A percentile compares a stretch with the other conserved stretches of the same genome.
phyloP scores from a whole-genome alignment of 2,113 vertebrate species.

The Halichoerus grypus region DNA sequence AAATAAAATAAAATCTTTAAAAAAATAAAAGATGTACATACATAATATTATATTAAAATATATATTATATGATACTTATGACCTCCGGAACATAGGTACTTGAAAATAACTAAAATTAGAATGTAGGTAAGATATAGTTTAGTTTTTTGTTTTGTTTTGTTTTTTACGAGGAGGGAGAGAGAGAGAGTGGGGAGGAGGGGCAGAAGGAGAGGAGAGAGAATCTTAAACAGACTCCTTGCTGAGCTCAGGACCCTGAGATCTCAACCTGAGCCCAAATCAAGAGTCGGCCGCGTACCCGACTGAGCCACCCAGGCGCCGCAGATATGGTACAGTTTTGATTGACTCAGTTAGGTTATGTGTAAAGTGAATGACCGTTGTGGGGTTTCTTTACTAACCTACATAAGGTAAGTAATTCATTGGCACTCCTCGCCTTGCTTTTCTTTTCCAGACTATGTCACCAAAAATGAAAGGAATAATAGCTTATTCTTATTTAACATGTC shows the following conservation, averaged over 20 bases:
- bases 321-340: not conserved
- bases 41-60: not conserved
- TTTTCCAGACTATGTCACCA: not conserved
- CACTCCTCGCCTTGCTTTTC: not conserved
- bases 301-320: not conserved
- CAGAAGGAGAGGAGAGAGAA: not conserved
- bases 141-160: not conserved
- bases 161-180: not conserved
- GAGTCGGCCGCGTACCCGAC: not conserved
- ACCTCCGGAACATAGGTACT: not conserved
- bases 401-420: constrained; percentile 17
- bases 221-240: not conserved
- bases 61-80: too few relatives aligned
- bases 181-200: not conserved
- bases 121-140: not conserved
- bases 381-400: not conserved
- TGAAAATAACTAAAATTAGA: constrained; percentile 8
- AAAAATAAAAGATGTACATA: not conserved
- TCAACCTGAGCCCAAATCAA: not conserved
- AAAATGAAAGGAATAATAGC: not conserved
- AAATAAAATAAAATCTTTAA: not conserved
- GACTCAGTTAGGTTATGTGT: not conserved
- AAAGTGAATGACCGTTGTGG: not conserved
- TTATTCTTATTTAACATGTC: not conserved
- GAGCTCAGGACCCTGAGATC: not conserved